Evolutionary conservation across 2,888 invertebrate genomes (phyloP), one percentile per base, ranked within the genome.

Genomic region (Danaus chrysippus): DNA sequence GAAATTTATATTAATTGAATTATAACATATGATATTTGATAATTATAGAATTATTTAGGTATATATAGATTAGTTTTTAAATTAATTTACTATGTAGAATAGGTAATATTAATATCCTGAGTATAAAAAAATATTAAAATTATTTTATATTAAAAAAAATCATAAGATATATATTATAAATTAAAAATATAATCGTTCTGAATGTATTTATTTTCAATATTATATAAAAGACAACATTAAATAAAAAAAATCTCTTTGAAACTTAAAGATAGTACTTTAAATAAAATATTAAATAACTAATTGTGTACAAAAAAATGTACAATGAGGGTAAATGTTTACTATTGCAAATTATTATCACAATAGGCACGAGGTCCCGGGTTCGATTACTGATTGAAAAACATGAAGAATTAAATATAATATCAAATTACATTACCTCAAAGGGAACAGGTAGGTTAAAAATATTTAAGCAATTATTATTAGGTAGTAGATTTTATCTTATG

Each of bases 311-410:
- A 75, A 83, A 83, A 84, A 80, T 70, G 54, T 49, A 86, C 82
- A 84, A 83, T 76, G 66, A 67, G 65, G 64, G 74, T 76, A 82
- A 86, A 86, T 91, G 83, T 91, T 91, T 89, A 89, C 87, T 83
- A 78, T 87, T 82, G 78, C 83, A 77, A 90, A 90, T 91, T 90
- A 89, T 84, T 71, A 75, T 66, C 70, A 87, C 83, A 87, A 87
- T 78, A 61, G 68, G 70, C 63, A 60, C 67, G 73, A 71, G 77
- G 76, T 76, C 69, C 71, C 76, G 74, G 71, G 78, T 83, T 80
- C 77, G 68, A 80, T 83, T 80, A 73, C 80, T 72, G 42, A 66
- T 72, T 68, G 77, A 81, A 76, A 75, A 65, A 70, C 72, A 73
- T 69, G 75, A 73, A 71, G 66, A 66, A 71, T 17, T 62, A 59